These are phyloP conservation scores for Tangara arthus DNA, from an alignment of 2,797 vertebrate species.

Conservation along the genomic window DNA sequence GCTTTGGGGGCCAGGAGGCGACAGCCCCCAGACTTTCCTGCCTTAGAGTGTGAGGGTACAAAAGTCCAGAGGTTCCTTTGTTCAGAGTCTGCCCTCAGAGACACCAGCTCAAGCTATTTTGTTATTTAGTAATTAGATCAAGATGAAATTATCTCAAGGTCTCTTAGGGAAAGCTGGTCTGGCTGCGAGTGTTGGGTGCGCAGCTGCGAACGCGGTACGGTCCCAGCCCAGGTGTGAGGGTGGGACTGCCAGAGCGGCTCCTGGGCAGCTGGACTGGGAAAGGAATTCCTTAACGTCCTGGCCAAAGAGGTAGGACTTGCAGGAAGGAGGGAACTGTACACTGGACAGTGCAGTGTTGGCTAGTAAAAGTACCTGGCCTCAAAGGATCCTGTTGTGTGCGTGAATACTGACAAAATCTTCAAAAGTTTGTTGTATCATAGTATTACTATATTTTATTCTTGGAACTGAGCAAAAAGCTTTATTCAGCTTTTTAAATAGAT, in stretches of 20 bases:
- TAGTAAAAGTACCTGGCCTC: neutral
- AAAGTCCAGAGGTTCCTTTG: neutral
- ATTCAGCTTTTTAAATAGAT: neutral
- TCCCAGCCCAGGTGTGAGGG: too few species aligned
- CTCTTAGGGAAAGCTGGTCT: neutral
- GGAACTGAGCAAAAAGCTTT: neutral
- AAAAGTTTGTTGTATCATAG: neutral
- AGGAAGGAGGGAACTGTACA: neutral
- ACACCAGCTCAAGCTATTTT: neutral
- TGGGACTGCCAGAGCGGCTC: neutral
- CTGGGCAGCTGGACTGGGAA: neutral
- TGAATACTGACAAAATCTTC: neutral
- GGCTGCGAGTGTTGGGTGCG: neutral
- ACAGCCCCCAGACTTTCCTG: accelerated
- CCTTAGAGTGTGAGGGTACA: neutral
- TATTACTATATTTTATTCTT: neutral
- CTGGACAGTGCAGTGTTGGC: too few species aligned
- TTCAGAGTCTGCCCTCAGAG: accelerated
- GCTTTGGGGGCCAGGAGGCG: accelerated
- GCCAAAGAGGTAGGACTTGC: neutral
- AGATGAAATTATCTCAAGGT: neutral
- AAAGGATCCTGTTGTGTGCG: neutral
- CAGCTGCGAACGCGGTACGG: accelerated
- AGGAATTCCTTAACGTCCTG: neutral
- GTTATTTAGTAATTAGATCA: neutral